These are phyloP conservation scores for Fundulus diaphanus DNA, from an alignment of 2,797 vertebrate species.

Conservation along the genomic window DNA sequence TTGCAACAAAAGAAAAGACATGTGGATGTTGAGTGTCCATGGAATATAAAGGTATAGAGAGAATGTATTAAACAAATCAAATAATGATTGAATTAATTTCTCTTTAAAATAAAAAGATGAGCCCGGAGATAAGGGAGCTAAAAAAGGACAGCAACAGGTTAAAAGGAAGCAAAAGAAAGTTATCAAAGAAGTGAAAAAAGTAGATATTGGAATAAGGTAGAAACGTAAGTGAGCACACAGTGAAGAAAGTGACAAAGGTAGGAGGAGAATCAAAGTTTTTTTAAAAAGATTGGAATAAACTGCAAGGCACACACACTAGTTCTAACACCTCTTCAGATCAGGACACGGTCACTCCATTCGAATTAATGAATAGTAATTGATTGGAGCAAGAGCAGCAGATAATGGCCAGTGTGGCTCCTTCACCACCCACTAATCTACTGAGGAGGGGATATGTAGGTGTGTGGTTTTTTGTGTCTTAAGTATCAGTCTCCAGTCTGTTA, in stretches of 20 bases:
- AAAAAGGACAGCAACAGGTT: conserved; percentile 20
- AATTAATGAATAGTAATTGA: conserved; percentile 82
- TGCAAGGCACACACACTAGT: conserved; percentile 55
- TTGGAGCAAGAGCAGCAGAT: conserved; percentile 73
- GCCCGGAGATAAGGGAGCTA: not conserved
- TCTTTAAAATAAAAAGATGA: not conserved
- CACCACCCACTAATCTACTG: conserved; percentile 70
- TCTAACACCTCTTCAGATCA: conserved; percentile 69
- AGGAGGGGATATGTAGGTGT: conserved; percentile 68
- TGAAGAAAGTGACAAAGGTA: conserved; percentile 48
- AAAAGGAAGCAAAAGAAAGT: conserved; percentile 38
- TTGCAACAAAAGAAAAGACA: not conserved
- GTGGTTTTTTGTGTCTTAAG: conserved; percentile 75
- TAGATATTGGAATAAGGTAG: conserved; percentile 23
- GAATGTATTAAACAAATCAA: too few relatives aligned
- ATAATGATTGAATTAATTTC: too few relatives aligned
- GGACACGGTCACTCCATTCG: conserved; percentile 70
- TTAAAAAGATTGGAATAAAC: conserved; percentile 63
- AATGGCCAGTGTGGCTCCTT: conserved; percentile 70
- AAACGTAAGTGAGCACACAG: conserved; percentile 46
- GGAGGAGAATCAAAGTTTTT: conserved; percentile 63
- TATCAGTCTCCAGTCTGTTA: conserved; percentile 72
- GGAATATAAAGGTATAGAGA: not conserved
- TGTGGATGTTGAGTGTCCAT: not conserved
- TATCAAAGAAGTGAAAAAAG: conserved; percentile 14